Conservation (phyloP, 1,140 invertebrate species). For the Bombus pyrosoma region DNA sequence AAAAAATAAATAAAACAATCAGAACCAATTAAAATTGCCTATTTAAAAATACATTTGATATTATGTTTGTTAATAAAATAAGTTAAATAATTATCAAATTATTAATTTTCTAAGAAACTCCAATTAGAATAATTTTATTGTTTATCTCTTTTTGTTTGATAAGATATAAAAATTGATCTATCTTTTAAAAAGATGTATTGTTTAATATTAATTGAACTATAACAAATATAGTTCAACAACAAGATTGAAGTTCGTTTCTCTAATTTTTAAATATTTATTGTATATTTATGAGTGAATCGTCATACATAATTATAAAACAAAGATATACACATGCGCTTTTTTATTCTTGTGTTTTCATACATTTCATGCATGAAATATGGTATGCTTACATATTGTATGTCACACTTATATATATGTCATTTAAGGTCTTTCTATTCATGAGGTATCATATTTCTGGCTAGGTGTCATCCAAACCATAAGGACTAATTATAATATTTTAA, state of each 20-base stretch:
- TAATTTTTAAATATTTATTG: background rate
- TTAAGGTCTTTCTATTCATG: constrained; percentile 60
- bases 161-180: constrained; percentile 7
- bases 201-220: constrained; percentile 1
- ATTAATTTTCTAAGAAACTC: background rate
- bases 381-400: constrained; percentile 72
- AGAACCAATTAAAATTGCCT: background rate
- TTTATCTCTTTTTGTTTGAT: background rate
- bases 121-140: background rate
- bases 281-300: background rate
- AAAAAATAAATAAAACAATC: background rate
- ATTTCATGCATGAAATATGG: constrained; percentile 74
- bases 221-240: background rate
- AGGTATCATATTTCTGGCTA: constrained; percentile 54
- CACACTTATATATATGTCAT: constrained; percentile 65
- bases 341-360: constrained; percentile 51
- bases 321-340: constrained; percentile 15
- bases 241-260: background rate
- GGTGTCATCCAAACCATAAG: constrained; percentile 37
- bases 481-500: constrained; percentile 13
- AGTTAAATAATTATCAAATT: background rate
- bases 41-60: background rate
- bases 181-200: background rate
- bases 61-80: background rate
- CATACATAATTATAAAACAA: background rate